Percentiles rank a stretch among this genome's conserved stretches.
Conservation (phyloP, 2,797 vertebrate species). For the Alauda arvensis region DNA sequence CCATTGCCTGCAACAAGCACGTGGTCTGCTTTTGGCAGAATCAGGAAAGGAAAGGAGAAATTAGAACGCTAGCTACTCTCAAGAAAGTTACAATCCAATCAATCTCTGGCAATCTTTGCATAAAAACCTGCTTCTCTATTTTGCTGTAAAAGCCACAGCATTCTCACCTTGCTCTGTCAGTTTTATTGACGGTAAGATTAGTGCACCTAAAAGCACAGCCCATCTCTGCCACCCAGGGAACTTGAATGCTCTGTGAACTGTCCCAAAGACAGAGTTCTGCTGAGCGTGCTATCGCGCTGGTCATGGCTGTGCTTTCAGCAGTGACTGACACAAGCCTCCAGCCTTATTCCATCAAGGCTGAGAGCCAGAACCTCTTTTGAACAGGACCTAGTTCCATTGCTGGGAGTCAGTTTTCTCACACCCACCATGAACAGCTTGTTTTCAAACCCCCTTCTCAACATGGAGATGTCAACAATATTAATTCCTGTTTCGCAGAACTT, state of each 20-base stretch:
- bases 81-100: neutral
- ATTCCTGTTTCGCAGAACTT: neutral
- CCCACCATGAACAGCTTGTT: neutral
- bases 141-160: neutral
- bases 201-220: neutral
- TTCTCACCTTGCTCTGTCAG: neutral
- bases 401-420: neutral
- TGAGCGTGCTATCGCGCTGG: rapidly evolving
- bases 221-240: neutral
- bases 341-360: neutral
- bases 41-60: neutral
- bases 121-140: neutral
- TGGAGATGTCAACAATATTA: neutral
- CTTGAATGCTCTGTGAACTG: neutral
- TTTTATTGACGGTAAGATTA: neutral
- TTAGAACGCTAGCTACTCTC: neutral
- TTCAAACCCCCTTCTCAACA: neutral
- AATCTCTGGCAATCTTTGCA: neutral
- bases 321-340: neutral
- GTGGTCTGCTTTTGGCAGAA: neutral
- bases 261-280: neutral
- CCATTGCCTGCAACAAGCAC: rapidly evolving
- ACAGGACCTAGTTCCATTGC: neutral
- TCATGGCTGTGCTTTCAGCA: neutral
- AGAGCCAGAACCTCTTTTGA: neutral